Base-by-base conservation (phyloP, 2,797 vertebrate genomes). In the Arctocebus calabarensis region DNA sequence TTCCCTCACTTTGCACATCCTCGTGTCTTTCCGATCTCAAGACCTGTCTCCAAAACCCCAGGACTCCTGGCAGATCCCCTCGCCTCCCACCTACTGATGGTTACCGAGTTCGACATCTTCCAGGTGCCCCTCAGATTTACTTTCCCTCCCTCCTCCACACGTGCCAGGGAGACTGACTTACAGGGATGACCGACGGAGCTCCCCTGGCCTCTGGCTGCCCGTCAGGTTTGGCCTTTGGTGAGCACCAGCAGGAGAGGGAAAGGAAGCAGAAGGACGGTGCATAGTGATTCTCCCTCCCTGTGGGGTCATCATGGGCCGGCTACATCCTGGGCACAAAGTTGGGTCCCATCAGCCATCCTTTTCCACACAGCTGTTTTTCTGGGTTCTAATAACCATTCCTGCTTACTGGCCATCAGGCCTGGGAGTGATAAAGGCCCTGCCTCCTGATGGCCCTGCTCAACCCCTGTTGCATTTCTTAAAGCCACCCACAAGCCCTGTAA, bases 181-280 rank as follows among this genome's bases (percentile, higher is more conserved):
- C 0, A 37, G 0, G 8, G 4, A 9, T 0, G 16, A 52, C 20
- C 45, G 1, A 7, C 14, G 17, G 27, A 17, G 3, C 25, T 64
- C 25, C 25, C 14, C 48, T 25, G 84, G 29, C 71, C 32, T 79
- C 71, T 29, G 12, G 1, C 20, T 84, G 40, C 13, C 40, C 17
- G 4, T 6, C 52, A 48, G 32, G 13, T 55, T 59, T 59, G 27
- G 10, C 43, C 66, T 84, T n/a, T 59, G 19, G 29, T 48, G 34
- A 43, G 22, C 16, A 22, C 85, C 8, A 5, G 3, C 23, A 57
- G 17, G 61, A 96, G 45, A n/a, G 0, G 37, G 25, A 27, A 25
- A 83, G 29, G 16, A 20, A 45, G 25, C 71, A 48, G 45, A 22
- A 17, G 34, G 9, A 85, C 8, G 14, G 0, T 34, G 7, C n/a